Evolutionary conservation across 1,140 invertebrate species (phyloP), one percentile per base, ranked within the genome.

Genomic region (Triops cancriformis): DNA sequence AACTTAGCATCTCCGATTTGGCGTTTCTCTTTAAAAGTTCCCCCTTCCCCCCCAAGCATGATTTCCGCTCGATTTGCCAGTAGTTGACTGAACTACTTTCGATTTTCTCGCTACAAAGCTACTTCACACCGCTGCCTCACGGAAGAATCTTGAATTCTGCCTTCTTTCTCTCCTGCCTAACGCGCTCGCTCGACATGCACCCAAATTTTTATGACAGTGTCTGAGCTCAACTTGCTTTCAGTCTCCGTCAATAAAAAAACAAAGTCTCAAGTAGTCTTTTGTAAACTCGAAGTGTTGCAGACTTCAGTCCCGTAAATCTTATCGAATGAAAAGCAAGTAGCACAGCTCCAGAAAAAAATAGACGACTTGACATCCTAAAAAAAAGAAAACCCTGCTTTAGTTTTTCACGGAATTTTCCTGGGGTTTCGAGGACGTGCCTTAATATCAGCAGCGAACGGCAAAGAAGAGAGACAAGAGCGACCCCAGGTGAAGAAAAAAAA

Each of bases 221-320:
- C 51, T 37, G 31, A 37, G 7, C 31, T 64, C 51, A 64, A 64
- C 51, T 64, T 64, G 51, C 51, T 64, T 64, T 64, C 51, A 64
- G 1, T 64, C 51, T 18, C 51, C 23, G 18, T 23, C 51, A 64
- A 64, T 64, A 64, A n/a, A 64, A 23, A 64, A n/a, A 64, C 14
- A 64, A 64, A 64, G 51, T 64, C 51, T 64, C 51, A 64, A 23
- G 51, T 64, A 64, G 51, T 64, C 51, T 64, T 64, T 64, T 64
- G 51, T 64, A 64, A 64, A 18, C 18, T 18, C 14, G 23, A 64
- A 23, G 51, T 64, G 51, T 64, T 64, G 31, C 51, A 64, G 51
- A 64, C 51, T 12, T 64, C 51, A 64, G 51, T 37, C 51, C 51
- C 51, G 51, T 64, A 64, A 64, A 64, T 64, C 51, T 64, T 23